Evolutionary conservation across 2,113 vertebrate genomes (phyloP).

Genomic region (Gallinago jamesoni): DNA sequence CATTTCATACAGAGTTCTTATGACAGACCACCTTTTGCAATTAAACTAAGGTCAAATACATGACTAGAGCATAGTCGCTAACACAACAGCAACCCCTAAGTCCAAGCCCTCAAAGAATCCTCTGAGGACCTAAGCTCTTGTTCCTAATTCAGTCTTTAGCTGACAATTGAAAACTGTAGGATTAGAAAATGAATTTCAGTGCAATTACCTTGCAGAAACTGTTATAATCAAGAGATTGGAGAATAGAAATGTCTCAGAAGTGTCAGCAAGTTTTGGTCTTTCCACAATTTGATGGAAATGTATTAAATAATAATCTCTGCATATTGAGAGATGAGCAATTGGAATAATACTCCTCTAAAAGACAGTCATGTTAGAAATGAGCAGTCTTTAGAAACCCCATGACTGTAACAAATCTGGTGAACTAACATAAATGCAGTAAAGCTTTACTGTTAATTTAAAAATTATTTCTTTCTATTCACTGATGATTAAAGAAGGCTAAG

Average conservation of each 20-base stretch:
- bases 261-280: neutral
- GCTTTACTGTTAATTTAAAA: neutral
- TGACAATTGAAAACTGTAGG: constrained; percentile 32
- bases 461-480: neutral
- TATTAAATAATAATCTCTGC: constrained; percentile 23
- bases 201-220: constrained; percentile 44
- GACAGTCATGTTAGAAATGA: neutral
- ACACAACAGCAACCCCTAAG: neutral
- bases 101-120: neutral
- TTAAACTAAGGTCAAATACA: constrained; percentile 28
- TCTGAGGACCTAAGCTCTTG: neutral
- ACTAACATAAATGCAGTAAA: neutral
- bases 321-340: neutral
- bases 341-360: neutral
- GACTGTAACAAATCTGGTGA: neutral
- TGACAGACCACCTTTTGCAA: neutral
- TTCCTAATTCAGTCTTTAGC: constrained; percentile 39
- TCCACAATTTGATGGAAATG: neutral
- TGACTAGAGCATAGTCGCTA: neutral
- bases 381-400: neutral
- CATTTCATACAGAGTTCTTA: neutral
- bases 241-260: constrained; percentile 34
- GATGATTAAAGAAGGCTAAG: neutral
- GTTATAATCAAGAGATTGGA: constrained; percentile 28
- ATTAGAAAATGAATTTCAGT: constrained; percentile 44